Percentiles rank a stretch among this genome's conserved stretches.
phyloP scores from a whole-genome alignment of 2,888 invertebrate genomes.

The Napeogenes inachia region DNA sequence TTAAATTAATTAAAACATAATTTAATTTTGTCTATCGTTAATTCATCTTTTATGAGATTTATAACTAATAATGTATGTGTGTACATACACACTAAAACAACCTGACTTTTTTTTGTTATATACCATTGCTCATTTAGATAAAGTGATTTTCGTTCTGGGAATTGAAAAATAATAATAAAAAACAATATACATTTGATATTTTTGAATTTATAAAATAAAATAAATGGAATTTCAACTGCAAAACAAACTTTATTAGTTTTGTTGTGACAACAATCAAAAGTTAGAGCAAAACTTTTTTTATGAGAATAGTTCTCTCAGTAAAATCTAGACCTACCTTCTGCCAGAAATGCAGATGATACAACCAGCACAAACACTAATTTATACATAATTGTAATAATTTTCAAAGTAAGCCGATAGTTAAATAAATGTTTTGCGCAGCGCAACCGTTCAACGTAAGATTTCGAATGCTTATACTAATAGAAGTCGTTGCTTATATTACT shows the following conservation, averaged over 20 bases:
- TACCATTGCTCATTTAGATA: too few species aligned
- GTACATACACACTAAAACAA: neutral
- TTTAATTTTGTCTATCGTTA: neutral
- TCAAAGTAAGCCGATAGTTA: constrained; percentile 5
- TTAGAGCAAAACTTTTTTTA: too few species aligned
- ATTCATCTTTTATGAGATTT: neutral
- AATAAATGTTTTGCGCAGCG: constrained; percentile 16
- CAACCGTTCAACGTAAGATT: constrained; percentile 24
- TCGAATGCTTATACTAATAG: constrained; percentile 24
- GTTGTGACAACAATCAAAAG: too few species aligned
- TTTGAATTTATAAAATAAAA: too few species aligned
- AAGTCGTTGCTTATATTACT: constrained; percentile 29
- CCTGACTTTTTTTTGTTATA: too few species aligned
- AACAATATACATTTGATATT: too few species aligned
- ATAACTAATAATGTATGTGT: neutral
- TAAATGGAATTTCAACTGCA: too few species aligned
- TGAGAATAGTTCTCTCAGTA: neutral
- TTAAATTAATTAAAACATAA: neutral
- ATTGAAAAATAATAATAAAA: too few species aligned
- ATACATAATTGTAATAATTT: constrained; percentile 14
- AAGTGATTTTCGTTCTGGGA: too few species aligned
- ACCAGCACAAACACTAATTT: constrained; percentile 19
- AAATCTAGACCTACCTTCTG: constrained; percentile 19
- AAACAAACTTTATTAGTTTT: too few species aligned
- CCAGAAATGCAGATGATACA: constrained; percentile 13